Conservation (phyloP, 2,888 invertebrate genomes). For the Meliscaeva auricollis region DNA sequence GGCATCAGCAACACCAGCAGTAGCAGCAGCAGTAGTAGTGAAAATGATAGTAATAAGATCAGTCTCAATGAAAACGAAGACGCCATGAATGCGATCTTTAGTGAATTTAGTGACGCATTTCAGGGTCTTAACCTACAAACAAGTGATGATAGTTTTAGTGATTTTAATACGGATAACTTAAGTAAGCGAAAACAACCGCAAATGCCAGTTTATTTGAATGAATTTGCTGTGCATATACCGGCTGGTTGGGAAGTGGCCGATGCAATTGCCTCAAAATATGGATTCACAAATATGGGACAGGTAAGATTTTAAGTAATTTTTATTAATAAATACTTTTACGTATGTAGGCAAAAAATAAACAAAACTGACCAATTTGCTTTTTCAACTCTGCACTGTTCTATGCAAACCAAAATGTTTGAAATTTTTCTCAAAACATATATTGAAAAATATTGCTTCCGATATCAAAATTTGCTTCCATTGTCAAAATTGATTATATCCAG, state of each 20-base stretch:
- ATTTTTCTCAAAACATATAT: too few species aligned
- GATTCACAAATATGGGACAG: conserved; percentile 94
- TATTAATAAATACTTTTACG: too few species aligned
- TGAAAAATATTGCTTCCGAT: too few species aligned
- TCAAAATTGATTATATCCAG: too few species aligned
- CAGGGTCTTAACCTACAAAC: conserved; percentile 74
- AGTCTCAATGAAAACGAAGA: conserved; percentile 63
- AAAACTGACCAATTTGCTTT: too few species aligned
- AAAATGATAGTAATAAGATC: conserved; percentile 28
- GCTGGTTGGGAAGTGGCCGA: conserved; percentile 89
- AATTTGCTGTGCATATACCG: conserved; percentile 94
- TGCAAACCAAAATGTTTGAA: too few species aligned
- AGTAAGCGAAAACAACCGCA: conserved; percentile 75
- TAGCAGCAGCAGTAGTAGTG: conserved; percentile 32
- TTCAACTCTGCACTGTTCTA: too few species aligned
- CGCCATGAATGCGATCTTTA: conserved; percentile 79
- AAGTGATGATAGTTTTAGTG: conserved; percentile 77
- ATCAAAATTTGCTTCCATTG: too few species aligned
- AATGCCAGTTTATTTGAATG: conserved; percentile 88
- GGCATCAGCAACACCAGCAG: too few species aligned
- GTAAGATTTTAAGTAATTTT: conserved; percentile 85
- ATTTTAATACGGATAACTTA: conserved; percentile 74
- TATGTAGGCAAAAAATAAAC: too few species aligned
- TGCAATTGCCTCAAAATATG: conserved; percentile 92
- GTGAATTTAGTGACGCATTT: conserved; percentile 79